phyloP scores from a whole-genome alignment of 1,140 invertebrate species.

The Calliphora vicina region DNA sequence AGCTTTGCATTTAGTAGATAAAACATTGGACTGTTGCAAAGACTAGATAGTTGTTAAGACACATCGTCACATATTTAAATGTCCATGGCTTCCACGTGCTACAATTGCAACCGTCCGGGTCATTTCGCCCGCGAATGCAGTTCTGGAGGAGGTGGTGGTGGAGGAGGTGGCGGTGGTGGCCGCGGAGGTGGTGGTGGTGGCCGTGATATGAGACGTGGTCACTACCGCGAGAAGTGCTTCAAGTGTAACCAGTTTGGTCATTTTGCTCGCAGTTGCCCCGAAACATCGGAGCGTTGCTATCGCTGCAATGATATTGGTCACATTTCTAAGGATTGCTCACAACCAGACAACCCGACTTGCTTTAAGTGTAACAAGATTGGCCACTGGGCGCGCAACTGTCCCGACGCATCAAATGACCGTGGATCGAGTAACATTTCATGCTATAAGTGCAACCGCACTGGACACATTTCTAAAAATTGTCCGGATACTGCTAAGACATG shows the following conservation, averaged over 20 bases:
- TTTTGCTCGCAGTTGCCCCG: conserved; percentile 91
- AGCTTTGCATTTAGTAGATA: conserved; percentile 37
- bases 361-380: conserved; percentile 90
- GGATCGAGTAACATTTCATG: conserved; percentile 70
- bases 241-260: conserved; percentile 94
- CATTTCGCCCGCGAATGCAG: conserved; percentile 88
- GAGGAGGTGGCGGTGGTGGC: conserved; percentile 64
- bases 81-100: conserved; percentile 79
- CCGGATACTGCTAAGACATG: conserved; percentile 84
- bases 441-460: conserved; percentile 89
- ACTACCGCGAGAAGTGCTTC: conserved; percentile 86
- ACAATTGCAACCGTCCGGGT: conserved; percentile 88
- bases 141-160: conserved; percentile 69
- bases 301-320: conserved; percentile 81
- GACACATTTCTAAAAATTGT: conserved; percentile 90
- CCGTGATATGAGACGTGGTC: conserved; percentile 58
- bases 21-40: conserved; percentile 49
- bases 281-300: conserved; percentile 85
- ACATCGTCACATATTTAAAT: conserved; percentile 43
- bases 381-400: conserved; percentile 87
- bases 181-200: conserved; percentile 65
- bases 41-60: conserved; percentile 47
- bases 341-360: conserved; percentile 80
- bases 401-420: conserved; percentile 68
- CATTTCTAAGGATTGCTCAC: conserved; percentile 89